Percentiles rank a stretch among this genome's conserved stretches.
Evolutionary conservation across 53 echinoderm and acorn worm genomes (phyloP).

Genomic region (Paelopatides confundens): DNA sequence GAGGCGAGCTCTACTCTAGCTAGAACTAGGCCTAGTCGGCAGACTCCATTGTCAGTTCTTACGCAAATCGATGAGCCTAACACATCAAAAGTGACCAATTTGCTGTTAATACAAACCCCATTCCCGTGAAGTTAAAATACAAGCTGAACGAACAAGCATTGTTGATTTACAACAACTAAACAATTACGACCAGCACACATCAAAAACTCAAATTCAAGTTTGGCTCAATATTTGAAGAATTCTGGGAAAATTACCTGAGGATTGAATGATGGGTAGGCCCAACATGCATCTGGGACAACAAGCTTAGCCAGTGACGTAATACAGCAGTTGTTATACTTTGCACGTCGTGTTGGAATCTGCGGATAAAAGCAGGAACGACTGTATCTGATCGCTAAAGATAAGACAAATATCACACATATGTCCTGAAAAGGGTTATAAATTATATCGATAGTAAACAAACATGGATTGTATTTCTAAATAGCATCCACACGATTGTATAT

Average conservation of each 20-base stretch:
- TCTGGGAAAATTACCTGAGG: constrained; percentile 63
- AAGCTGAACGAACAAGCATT: background rate
- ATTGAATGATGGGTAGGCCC: constrained; percentile 99
- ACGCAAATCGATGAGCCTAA: background rate
- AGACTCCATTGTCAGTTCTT: background rate
- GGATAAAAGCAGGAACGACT: too few relatives aligned
- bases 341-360: too few relatives aligned
- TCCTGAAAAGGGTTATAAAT: too few relatives aligned
- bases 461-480: too few relatives aligned
- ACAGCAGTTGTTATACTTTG: too few relatives aligned
- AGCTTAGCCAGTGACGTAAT: background rate
- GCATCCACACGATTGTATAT: too few relatives aligned
- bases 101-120: background rate
- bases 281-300: constrained; percentile 82
- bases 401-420: too few relatives aligned
- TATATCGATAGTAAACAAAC: background rate
- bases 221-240: constrained; percentile 33
- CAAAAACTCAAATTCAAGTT: constrained; percentile 11
- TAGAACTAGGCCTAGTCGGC: background rate
- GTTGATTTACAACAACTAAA: background rate
- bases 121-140: background rate
- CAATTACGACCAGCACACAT: background rate
- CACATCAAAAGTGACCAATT: background rate
- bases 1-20: too few relatives aligned
- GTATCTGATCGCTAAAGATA: too few relatives aligned